Evolutionary conservation across 2,888 invertebrate genomes (phyloP), one percentile per base, ranked within the genome.

Genomic region (Harpalus rufipes): DNA sequence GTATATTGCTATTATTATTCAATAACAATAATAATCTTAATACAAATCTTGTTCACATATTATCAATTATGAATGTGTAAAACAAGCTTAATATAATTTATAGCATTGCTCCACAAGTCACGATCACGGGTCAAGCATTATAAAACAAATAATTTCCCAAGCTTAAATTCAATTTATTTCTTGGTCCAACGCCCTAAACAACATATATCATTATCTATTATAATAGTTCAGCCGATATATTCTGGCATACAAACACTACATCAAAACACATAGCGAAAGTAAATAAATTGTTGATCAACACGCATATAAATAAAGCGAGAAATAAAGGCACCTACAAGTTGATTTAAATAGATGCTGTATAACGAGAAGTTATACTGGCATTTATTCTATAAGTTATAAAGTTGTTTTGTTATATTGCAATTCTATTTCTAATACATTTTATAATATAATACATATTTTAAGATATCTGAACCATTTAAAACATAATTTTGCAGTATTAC

Each of bases 21-120:
- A 32, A 32, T 32, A 51, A 51, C 6, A 51, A 12, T 51, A 51
- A 12, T 51, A 51, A 51, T 51, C 44, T 51, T 10, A 51, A 51
- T 51, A n/a, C n/a, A 39, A 68, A 39, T 68, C n/a, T 39, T 39
- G 25, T 5, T 68, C 10, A 6, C 14, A 39, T 14, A 32, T 39
- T 68, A 68, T 68, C 68, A 68, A 68, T 68, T 68, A 65, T n/a
- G 14, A 68, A 68, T 7, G 68, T 68, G 68, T 68, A 68, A 68
- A 68, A 18, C 41, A 44, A 74, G 4, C 44, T 41, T 72, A 44
- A 44, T 74, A 39, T 68, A 44, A 74, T 74, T 74, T 74, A 74
- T 74, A 74, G 18, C 18, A 74, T 68, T 39, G 16, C 18, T 18
- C 41, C 44, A 74, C 32, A 39, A 74, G 72, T 74, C 72, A 74